phyloP scores from a whole-genome alignment of 2,113 vertebrate genomes.

The Thalassarche chlororhynchos region DNA sequence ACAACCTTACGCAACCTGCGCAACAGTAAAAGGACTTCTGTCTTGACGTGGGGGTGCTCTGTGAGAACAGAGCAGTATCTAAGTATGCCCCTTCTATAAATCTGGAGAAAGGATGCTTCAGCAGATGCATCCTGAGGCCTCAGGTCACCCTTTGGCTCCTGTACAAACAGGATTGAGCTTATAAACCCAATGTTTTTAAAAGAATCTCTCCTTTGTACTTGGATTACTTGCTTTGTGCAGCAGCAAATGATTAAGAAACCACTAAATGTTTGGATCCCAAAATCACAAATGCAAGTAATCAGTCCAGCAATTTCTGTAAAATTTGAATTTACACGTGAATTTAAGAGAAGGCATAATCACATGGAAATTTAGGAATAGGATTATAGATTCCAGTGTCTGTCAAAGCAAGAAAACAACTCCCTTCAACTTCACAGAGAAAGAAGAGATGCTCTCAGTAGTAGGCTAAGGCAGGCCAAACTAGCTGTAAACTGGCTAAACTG shows the following conservation, averaged over 20 bases:
- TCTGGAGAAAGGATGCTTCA: neutral
- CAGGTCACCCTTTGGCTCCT: neutral
- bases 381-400: neutral
- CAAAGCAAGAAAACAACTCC: neutral
- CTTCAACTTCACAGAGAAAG: neutral
- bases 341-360: neutral
- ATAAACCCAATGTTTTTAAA: neutral
- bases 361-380: neutral
- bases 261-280: neutral
- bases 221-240: neutral
- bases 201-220: neutral
- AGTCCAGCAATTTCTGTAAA: neutral
- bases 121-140: neutral
- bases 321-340: neutral
- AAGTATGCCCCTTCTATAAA: neutral
- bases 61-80: neutral
- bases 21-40: neutral
- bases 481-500: neutral
- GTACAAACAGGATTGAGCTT: neutral
- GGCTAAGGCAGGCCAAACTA: neutral
- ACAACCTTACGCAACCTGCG: neutral
- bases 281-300: neutral
- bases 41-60: neutral
- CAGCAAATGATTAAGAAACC: neutral
- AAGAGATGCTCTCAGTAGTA: neutral